phyloP scores from a whole-genome alignment of 2,888 invertebrate species.

The Aphidius colemani region DNA sequence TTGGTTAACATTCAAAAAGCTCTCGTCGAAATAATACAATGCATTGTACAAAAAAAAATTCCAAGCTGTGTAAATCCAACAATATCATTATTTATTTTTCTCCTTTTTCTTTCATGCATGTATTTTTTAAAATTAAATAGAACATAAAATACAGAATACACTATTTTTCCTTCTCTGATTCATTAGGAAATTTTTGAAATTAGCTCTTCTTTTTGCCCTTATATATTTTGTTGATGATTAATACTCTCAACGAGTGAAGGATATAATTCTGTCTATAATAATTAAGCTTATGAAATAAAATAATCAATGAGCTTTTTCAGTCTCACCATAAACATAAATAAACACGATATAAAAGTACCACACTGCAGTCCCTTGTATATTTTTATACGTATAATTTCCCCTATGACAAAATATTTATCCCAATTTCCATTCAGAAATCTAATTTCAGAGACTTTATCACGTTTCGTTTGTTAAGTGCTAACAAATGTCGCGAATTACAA shows the following conservation, averaged over 20 bases:
- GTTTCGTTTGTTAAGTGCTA: slow-evolving; percentile 42
- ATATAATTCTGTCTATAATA: too few species aligned
- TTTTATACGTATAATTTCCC: background rate
- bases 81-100: too few species aligned
- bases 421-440: slow-evolving; percentile 45
- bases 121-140: too few species aligned
- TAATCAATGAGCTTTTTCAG: slow-evolving; percentile 16
- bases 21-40: too few species aligned
- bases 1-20: too few species aligned
- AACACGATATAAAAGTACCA: background rate
- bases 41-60: slow-evolving; percentile 1
- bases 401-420: slow-evolving; percentile 40
- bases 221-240: too few species aligned
- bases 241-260: too few species aligned
- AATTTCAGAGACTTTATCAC: slow-evolving; percentile 39
- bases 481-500: slow-evolving; percentile 52
- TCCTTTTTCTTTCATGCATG: too few species aligned
- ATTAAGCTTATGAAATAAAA: background rate
- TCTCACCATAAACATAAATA: slow-evolving; percentile 27
- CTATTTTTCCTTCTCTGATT: too few species aligned
- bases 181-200: too few species aligned
- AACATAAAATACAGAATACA: too few species aligned
- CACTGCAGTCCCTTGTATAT: background rate
- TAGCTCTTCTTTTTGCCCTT: too few species aligned
- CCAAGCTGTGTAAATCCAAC: slow-evolving; percentile 36